Conservation (phyloP, 2,888 invertebrate genomes). For the Spodoptera littoralis region DNA sequence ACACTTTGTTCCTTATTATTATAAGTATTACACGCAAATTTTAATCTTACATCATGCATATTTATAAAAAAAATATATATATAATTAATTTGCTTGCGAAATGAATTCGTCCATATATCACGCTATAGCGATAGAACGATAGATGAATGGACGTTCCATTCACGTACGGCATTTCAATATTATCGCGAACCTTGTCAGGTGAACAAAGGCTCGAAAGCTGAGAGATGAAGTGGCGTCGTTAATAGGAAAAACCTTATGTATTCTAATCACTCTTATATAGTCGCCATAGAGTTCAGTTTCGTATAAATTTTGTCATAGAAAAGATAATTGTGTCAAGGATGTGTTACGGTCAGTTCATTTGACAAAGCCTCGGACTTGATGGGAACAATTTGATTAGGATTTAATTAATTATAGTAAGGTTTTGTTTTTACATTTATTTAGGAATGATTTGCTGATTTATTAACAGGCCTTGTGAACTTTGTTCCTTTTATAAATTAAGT, state of each 20-base stretch:
- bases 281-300: constrained; percentile 50
- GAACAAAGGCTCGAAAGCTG: constrained; percentile 76
- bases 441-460: too few species aligned
- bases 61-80: too few species aligned
- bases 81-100: constrained; percentile 18
- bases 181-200: constrained; percentile 82
- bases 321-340: constrained; percentile 71
- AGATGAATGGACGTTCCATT: constrained; percentile 75
- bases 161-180: constrained; percentile 81
- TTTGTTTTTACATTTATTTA: background rate
- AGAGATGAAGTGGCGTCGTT: constrained; percentile 79
- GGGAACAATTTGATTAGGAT: constrained; percentile 49
- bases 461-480: too few species aligned
- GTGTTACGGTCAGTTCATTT: constrained; percentile 50
- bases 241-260: constrained; percentile 63
- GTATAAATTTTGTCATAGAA: constrained; percentile 42
- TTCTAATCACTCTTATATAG: constrained; percentile 46
- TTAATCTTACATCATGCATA: too few species aligned
- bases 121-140: constrained; percentile 68
- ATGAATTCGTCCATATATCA: constrained; percentile 59
- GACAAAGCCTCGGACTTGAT: constrained; percentile 58
- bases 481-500: too few species aligned
- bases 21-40: too few species aligned
- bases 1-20: too few species aligned
- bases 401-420: constrained; percentile 26